A percentile compares a stretch with the other conserved stretches of the same genome.
Conservation (phyloP, 2,797 vertebrate genomes). For the Malacoctenus gilli region DNA sequence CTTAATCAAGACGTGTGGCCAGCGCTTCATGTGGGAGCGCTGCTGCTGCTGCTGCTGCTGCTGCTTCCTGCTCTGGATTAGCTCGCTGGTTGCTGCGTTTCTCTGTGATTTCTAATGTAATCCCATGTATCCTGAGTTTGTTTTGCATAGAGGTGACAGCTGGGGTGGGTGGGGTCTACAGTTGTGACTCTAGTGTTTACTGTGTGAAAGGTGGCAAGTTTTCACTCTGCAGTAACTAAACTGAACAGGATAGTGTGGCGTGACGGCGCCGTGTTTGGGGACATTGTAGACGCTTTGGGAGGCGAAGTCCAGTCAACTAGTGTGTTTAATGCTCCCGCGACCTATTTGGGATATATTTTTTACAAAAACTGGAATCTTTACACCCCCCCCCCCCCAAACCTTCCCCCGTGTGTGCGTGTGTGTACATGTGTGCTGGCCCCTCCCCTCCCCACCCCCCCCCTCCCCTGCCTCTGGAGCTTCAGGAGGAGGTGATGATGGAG, state of each 20-base stretch:
- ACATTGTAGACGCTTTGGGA: conserved; percentile 17
- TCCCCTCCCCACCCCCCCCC: not conserved
- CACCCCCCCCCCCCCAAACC: conserved; percentile 2
- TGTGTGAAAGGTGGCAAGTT: conserved; percentile 33
- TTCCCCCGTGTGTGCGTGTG: conserved; percentile 1
- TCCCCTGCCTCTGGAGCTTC: conserved; percentile 40
- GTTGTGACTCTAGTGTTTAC: conserved; percentile 34
- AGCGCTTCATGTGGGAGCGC: too few relatives aligned
- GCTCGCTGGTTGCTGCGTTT: conserved; percentile 43
- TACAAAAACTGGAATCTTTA: conserved; percentile 77
- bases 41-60: too few relatives aligned
- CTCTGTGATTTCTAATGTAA: conserved; percentile 45
- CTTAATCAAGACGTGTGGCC: not conserved
- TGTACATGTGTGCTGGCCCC: conserved; percentile 3
- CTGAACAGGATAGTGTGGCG: not conserved
- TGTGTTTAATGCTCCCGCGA: conserved; percentile 28
- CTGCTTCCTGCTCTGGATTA: not conserved
- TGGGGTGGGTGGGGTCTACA: conserved; percentile 23
- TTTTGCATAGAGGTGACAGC: conserved; percentile 45
- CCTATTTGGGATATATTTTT: conserved; percentile 51
- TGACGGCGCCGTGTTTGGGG: conserved; percentile 27
- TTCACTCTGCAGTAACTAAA: conserved; percentile 40
- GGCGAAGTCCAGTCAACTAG: conserved; percentile 1
- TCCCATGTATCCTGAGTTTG: conserved; percentile 46
- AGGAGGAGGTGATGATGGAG: conserved; percentile 38